Percentiles rank a stretch among this genome's conserved stretches.
phyloP scores from a whole-genome alignment of 2,888 invertebrate genomes.

The Capitulum mitella region DNA sequence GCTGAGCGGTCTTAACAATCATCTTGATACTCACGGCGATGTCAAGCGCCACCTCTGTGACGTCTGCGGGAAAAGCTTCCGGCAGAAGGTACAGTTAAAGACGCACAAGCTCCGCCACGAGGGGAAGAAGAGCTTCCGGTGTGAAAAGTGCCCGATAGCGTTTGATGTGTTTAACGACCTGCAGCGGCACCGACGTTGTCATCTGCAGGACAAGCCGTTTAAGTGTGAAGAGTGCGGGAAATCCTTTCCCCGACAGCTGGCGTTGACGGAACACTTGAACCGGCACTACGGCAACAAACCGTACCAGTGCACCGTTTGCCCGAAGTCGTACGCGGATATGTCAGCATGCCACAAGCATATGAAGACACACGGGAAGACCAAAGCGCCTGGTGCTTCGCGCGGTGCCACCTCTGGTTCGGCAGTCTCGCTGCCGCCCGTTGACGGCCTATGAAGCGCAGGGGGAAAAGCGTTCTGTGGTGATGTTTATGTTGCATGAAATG shows the following conservation, averaged over 20 bases:
- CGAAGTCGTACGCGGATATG: background rate
- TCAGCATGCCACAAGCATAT: background rate
- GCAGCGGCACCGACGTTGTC: background rate
- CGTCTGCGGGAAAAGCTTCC: background rate
- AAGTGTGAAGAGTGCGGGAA: slow-evolving; percentile 34
- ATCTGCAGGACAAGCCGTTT: slow-evolving; percentile 38
- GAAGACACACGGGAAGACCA: background rate
- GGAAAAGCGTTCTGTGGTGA: too few relatives aligned
- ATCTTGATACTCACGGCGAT: background rate
- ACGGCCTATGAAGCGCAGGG: too few relatives aligned
- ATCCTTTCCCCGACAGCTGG: slow-evolving; percentile 44
- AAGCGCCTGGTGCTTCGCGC: too few relatives aligned
- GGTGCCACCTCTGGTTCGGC: too few relatives aligned
- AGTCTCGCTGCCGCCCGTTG: too few relatives aligned
- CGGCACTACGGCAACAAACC: slow-evolving; percentile 43
- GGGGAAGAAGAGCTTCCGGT: background rate
- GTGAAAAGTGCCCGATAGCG: background rate
- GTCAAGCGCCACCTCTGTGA: background rate
- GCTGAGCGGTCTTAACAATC: background rate
- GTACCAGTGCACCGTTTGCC: slow-evolving; percentile 39
- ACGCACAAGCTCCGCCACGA: background rate
- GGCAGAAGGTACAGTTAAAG: background rate
- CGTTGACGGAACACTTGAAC: slow-evolving; percentile 45
- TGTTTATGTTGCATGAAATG: too few relatives aligned
- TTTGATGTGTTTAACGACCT: slow-evolving; percentile 38